Evolutionary conservation across 2,888 invertebrate species (phyloP).

Genomic region (Oegoconia quadripuncta): DNA sequence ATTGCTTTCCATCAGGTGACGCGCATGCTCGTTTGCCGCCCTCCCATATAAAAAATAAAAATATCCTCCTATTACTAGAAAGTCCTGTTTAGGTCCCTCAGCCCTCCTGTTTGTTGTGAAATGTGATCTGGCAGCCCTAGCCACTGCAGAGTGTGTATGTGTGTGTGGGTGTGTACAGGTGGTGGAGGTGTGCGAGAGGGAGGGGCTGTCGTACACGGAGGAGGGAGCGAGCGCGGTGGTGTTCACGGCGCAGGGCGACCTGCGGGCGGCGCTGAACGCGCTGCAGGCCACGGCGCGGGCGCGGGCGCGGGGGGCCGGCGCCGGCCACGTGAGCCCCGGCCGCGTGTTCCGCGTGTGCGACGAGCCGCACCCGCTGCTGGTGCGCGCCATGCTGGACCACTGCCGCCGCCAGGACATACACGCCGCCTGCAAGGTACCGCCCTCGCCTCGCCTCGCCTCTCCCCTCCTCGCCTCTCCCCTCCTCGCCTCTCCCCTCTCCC

Average conservation of each 20-base stretch:
- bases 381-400: constrained; percentile 93
- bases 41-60: too few species aligned
- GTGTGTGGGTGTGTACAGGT: constrained; percentile 38
- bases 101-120: too few species aligned
- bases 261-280: constrained; percentile 98
- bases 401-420: constrained; percentile 91
- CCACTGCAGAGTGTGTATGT: too few species aligned
- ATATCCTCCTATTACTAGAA: too few species aligned
- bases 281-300: constrained; percentile 86
- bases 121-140: too few species aligned
- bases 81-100: too few species aligned
- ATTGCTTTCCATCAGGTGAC: too few species aligned
- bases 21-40: too few species aligned
- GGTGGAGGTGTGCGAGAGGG: constrained; percentile 63
- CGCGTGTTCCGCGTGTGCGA: constrained; percentile 99
- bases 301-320: constrained; percentile 86
- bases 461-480: background rate
- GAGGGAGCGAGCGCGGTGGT: constrained; percentile 97
- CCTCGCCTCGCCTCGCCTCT: background rate
- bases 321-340: constrained; percentile 92
- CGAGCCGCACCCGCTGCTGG: constrained; percentile 97
- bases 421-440: constrained; percentile 86
- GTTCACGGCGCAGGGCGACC: constrained; percentile 99
- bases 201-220: constrained; percentile 87
- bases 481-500: background rate